Percentiles rank a stretch among this genome's conserved stretches.
These are phyloP conservation scores for Sturmia bella DNA, from an alignment of 2,888 invertebrate genomes.

Conservation along the genomic window DNA sequence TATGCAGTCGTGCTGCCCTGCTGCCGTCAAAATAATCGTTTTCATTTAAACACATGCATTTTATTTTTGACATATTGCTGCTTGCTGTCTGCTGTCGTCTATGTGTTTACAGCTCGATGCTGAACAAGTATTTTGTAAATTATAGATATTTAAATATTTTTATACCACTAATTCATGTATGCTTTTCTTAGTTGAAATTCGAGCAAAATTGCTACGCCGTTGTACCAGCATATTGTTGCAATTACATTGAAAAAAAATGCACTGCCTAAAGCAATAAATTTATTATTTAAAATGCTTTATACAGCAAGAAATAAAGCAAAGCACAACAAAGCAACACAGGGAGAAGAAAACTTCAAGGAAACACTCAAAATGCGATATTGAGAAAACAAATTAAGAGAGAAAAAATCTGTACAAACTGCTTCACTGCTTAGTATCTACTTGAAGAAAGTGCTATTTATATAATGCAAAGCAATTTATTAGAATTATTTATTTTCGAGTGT, in stretches of 20 bases:
- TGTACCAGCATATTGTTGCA: constrained; percentile 48
- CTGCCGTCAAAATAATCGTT: too few species aligned
- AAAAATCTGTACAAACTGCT: not conserved
- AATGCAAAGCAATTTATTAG: constrained; percentile 10
- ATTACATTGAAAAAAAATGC: constrained; percentile 62
- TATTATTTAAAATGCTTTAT: constrained; percentile 48
- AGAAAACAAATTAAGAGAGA: not conserved
- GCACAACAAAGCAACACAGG: constrained; percentile 8
- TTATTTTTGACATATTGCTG: too few species aligned
- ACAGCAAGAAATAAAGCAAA: not conserved
- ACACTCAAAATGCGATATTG: constrained; percentile 14
- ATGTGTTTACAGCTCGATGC: too few species aligned
- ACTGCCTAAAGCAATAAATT: constrained; percentile 56
- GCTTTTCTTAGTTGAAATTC: not conserved
- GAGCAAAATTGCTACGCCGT: not conserved
- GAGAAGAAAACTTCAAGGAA: constrained; percentile 32
- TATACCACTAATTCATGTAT: constrained; percentile 42
- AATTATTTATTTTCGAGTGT: constrained; percentile 31
- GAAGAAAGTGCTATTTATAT: not conserved
- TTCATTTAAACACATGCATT: too few species aligned
- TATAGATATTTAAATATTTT: constrained; percentile 50
- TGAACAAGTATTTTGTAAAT: constrained; percentile 47
- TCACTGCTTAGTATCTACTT: too few species aligned
- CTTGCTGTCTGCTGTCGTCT: too few species aligned
- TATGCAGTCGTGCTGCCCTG: too few species aligned